A percentile compares a stretch with the other conserved stretches of the same genome.
Evolutionary conservation across 2,797 vertebrate genomes (phyloP).

Genomic region (Oryzias sinensis): DNA sequence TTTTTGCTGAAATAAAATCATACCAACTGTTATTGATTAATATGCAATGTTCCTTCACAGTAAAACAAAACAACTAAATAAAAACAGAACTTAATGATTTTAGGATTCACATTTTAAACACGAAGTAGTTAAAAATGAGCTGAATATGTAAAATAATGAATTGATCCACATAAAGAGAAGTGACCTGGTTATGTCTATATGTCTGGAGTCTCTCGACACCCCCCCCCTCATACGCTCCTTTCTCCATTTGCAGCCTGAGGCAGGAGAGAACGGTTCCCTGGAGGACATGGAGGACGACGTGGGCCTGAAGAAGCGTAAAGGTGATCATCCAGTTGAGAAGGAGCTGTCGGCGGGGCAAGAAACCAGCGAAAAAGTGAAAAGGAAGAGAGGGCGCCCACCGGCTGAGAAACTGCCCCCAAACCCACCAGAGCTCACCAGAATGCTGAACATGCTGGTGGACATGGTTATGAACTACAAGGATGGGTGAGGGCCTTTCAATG

Average conservation of each 20-base stretch:
- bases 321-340: conserved; percentile 86
- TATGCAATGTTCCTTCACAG: too few relatives aligned
- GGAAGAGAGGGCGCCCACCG: conserved; percentile 92
- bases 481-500: conserved; percentile 75
- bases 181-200: background rate
- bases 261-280: conserved; percentile 88
- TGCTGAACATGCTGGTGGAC: conserved; percentile 95
- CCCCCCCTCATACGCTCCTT: conserved; percentile 14
- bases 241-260: conserved; percentile 73
- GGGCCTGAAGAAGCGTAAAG: conserved; percentile 92
- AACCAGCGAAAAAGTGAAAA: conserved; percentile 91
- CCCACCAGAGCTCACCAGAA: conserved; percentile 93
- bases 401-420: conserved; percentile 96
- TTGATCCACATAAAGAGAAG: background rate
- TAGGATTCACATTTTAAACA: too few relatives aligned
- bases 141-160: too few relatives aligned
- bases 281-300: conserved; percentile 97
- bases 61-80: too few relatives aligned
- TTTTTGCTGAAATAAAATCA: too few relatives aligned
- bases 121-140: too few relatives aligned
- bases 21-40: too few relatives aligned
- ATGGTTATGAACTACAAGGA: conserved; percentile 99
- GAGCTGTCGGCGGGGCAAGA: conserved; percentile 81
- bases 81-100: too few relatives aligned
- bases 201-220: conserved; percentile 28